phyloP scores from a whole-genome alignment of 1,140 invertebrate species.

The Diprion similis region DNA sequence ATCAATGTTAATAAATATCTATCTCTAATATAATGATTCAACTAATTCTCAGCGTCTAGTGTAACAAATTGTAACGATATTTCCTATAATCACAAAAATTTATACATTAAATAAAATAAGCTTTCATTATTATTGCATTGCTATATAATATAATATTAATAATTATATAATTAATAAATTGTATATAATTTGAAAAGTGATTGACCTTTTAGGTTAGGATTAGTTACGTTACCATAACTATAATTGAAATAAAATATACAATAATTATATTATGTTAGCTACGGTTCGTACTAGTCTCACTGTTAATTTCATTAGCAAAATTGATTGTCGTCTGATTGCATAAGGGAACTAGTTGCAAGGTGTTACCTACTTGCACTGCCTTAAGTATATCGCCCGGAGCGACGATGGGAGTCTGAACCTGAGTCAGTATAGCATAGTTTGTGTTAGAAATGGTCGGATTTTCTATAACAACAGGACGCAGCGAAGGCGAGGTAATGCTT shows the following conservation, averaged over 20 bases:
- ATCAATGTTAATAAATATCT: not conserved
- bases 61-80: conserved; percentile 3
- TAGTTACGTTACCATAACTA: conserved; percentile 19
- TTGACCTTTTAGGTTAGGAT: not conserved
- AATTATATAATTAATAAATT: not conserved
- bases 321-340: conserved; percentile 22
- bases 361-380: conserved; percentile 39
- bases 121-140: not conserved
- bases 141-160: not conserved
- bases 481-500: conserved; percentile 26
- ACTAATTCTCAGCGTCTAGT: not conserved
- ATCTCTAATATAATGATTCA: conserved; percentile 1
- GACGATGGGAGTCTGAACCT: conserved; percentile 31
- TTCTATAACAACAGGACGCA: conserved; percentile 15
- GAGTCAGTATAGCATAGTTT: conserved; percentile 32
- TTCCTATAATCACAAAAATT: not conserved
- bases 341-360: conserved; percentile 37
- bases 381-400: conserved; percentile 40
- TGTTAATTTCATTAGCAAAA: conserved; percentile 5
- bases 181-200: not conserved
- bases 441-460: conserved; percentile 18
- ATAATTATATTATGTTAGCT: not conserved
- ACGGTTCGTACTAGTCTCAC: not conserved
- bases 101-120: not conserved
- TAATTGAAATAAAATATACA: not conserved